A percentile compares a stretch with the other conserved stretches of the same genome.
Conservation (phyloP, 2,888 invertebrate genomes). For the Dynastes maya region DNA sequence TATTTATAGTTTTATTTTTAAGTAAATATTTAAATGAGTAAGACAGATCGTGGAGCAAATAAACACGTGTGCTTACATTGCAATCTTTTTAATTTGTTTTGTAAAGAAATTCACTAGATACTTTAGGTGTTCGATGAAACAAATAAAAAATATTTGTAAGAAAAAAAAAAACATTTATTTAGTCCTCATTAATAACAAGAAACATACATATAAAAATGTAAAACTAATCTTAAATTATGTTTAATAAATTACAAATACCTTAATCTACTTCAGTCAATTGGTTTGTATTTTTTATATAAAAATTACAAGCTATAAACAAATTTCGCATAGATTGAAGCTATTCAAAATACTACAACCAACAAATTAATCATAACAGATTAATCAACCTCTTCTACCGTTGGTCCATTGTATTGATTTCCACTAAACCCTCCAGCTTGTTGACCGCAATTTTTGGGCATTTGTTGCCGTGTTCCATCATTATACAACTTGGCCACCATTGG, state of each 20-base stretch:
- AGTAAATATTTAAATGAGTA: neutral
- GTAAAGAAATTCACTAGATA: too few species aligned
- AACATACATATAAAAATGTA: neutral
- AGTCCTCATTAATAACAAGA: neutral
- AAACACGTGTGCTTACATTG: neutral
- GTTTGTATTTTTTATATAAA: too few species aligned
- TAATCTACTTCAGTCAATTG: neutral
- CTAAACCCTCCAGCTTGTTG: conserved; percentile 53
- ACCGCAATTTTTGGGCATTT: conserved; percentile 61
- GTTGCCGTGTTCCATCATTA: conserved; percentile 60
- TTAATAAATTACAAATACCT: neutral
- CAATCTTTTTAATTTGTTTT: neutral
- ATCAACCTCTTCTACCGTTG: conserved; percentile 76
- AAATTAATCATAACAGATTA: conserved; percentile 60
- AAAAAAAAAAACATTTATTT: too few species aligned
- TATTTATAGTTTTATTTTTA: neutral
- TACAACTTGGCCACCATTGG: conserved; percentile 77
- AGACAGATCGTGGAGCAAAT: neutral
- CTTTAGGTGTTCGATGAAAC: too few species aligned
- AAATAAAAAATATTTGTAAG: too few species aligned
- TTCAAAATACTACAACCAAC: too few species aligned
- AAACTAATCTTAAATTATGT: neutral
- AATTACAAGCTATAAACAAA: neutral
- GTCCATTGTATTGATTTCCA: conserved; percentile 66
- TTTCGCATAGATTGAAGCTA: neutral